These are phyloP conservation scores for Nemotelus pantherinus DNA, from an alignment of 2,888 invertebrate genomes.

Conservation along the genomic window DNA sequence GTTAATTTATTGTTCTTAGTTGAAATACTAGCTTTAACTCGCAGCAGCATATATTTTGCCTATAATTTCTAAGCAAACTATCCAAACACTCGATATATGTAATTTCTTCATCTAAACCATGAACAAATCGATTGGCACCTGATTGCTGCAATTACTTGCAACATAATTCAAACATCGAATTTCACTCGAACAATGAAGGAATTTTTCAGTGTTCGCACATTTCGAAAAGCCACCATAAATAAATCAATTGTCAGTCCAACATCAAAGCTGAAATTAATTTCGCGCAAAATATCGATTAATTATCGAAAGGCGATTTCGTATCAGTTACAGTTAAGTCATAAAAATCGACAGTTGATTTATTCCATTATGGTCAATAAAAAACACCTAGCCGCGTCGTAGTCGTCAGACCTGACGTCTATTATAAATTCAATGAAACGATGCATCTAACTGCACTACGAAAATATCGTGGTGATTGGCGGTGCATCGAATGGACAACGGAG, in stretches of 20 bases:
- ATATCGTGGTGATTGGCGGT: not conserved
- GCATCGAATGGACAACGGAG: conserved; percentile 10
- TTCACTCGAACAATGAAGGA: too few relatives aligned
- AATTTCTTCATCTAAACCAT: too few relatives aligned
- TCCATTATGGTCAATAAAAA: conserved; percentile 28
- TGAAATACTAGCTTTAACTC: too few relatives aligned
- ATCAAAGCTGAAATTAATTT: conserved; percentile 11
- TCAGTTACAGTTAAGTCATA: conserved; percentile 38
- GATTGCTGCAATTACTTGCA: too few relatives aligned
- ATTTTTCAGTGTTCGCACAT: not conserved
- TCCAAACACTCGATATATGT: too few relatives aligned
- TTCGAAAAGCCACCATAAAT: not conserved
- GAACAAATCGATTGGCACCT: too few relatives aligned
- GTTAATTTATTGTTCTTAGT: too few relatives aligned
- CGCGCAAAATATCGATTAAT: conserved; percentile 5
- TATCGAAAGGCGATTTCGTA: not conserved
- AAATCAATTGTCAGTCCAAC: conserved; percentile 7
- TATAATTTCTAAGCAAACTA: too few relatives aligned
- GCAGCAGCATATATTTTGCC: too few relatives aligned
- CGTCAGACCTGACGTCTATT: conserved; percentile 5
- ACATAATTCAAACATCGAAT: too few relatives aligned
- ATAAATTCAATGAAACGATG: conserved; percentile 29
- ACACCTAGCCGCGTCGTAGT: conserved; percentile 20
- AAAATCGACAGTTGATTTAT: conserved; percentile 36
- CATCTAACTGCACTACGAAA: conserved; percentile 31